A percentile compares a stretch with the other conserved stretches of the same genome.
Conservation (phyloP, 2,797 vertebrate genomes). For the Enteromius radiatus region DNA sequence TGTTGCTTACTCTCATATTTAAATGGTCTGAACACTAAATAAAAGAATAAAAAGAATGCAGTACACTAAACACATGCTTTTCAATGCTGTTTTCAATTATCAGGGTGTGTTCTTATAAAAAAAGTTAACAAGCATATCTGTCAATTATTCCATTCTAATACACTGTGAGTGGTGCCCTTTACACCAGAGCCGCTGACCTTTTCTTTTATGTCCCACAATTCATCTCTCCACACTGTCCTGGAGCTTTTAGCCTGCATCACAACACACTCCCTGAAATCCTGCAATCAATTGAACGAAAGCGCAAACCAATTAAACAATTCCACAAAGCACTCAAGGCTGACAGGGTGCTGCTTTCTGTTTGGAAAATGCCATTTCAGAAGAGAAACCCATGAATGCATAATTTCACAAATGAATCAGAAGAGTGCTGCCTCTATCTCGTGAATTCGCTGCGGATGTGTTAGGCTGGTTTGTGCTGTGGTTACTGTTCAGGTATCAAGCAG, state of each 20-base stretch:
- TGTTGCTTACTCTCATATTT: background rate
- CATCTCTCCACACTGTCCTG: constrained; percentile 60
- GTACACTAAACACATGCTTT: constrained; percentile 10
- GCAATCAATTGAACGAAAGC: constrained; percentile 73
- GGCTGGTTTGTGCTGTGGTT: background rate
- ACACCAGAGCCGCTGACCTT: constrained; percentile 76
- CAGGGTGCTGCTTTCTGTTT: constrained; percentile 68
- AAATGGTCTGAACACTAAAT: background rate
- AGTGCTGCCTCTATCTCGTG: background rate
- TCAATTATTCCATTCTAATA: constrained; percentile 78
- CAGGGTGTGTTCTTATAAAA: constrained; percentile 33
- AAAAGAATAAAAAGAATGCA: background rate
- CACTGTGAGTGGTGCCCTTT: constrained; percentile 75
- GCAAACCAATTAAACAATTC: constrained; percentile 80
- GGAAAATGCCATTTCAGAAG: constrained; percentile 77
- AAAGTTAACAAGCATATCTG: constrained; percentile 54
- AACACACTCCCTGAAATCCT: constrained; percentile 49
- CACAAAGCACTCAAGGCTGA: constrained; percentile 77
- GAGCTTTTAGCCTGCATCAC: constrained; percentile 54
- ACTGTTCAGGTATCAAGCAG: background rate
- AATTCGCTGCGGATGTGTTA: background rate
- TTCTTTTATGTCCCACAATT: constrained; percentile 65
- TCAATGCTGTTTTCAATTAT: constrained; percentile 44
- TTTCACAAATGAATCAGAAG: constrained; percentile 64
- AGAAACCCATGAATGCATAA: constrained; percentile 77